Percentiles rank a stretch among this genome's conserved stretches.
Conservation (phyloP, 2,888 invertebrate species). For the Boloria euphrosyne region DNA sequence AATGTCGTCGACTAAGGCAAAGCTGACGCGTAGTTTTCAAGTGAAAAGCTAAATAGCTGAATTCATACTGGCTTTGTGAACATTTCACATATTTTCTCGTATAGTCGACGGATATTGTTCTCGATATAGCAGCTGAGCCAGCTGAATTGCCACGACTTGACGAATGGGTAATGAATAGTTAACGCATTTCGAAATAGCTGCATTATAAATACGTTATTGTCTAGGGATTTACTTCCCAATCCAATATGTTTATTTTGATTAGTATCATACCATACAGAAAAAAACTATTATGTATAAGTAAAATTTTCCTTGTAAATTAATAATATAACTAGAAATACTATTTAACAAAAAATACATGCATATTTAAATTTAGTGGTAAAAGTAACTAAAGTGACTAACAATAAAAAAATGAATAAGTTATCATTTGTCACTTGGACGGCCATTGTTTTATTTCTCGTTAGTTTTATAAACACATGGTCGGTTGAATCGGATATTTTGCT, state of each 20-base stretch:
- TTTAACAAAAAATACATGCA: no score
- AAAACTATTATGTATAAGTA: background rate
- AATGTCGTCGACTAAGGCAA: slow-evolving; percentile 30
- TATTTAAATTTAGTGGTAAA: background rate
- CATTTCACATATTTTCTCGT: slow-evolving; percentile 38
- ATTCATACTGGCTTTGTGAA: slow-evolving; percentile 37
- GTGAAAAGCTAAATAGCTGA: slow-evolving; percentile 41
- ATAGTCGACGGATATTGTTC: slow-evolving; percentile 37
- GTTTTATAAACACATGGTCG: slow-evolving; percentile 42
- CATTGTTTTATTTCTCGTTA: slow-evolving; percentile 43
- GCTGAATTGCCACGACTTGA: slow-evolving; percentile 36
- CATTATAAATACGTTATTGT: slow-evolving; percentile 36
- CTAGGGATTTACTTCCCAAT: slow-evolving; percentile 24
- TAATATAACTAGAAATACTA: no score
- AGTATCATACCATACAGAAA: slow-evolving; percentile 4
- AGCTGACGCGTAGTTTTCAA: slow-evolving; percentile 32
- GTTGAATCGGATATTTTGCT: slow-evolving; percentile 43
- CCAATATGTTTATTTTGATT: slow-evolving; percentile 16
- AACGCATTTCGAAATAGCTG: slow-evolving; percentile 35
- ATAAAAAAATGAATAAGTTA: slow-evolving; percentile 26
- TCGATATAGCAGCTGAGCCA: slow-evolving; percentile 38
- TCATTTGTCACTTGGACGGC: slow-evolving; percentile 34
- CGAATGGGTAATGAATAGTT: slow-evolving; percentile 40
- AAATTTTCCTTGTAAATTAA: background rate
- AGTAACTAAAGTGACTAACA: slow-evolving; percentile 6